Evolutionary conservation across 2,113 vertebrate species (phyloP), one percentile per base, ranked within the genome.

Genomic region (Fregetta grallaria): DNA sequence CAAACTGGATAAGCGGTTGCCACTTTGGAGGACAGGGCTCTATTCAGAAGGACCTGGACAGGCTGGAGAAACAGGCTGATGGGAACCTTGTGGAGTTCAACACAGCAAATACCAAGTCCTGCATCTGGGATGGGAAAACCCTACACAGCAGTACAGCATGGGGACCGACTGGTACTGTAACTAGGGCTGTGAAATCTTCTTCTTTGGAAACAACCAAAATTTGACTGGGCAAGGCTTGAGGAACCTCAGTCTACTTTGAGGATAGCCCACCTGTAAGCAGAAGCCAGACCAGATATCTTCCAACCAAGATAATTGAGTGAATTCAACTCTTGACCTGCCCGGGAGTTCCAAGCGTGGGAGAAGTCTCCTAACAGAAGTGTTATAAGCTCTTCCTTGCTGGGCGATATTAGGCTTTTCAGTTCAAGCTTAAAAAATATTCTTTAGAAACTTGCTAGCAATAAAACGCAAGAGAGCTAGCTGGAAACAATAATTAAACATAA

Each of bases 401-500:
- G 5, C 71, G 38, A 59, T n/a, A 67, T 16, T 29, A 45, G 3
- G 59, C 17, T 82, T 83, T 93, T 75, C 55, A 80, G 44, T n/a
- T 84, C 38, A 58, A 75, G 70, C n/a, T 74, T 47, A 0, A 73
- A 82, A 88, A 53, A 8, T 4, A 10, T 58, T 86, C 36, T 81
- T 92, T 63, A 85, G 52, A 96, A 96, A 61, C 36, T 68, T 78
- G 36, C 20, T 87, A 89, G n/a, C 34, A 50, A 81, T 78, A 49
- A 94, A 84, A 77, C 15, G 8, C 14, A 4, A 53, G 81, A 88
- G 56, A 56, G 21, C 45, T 87, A 50, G 67, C 53, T 87, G 71
- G 66, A 90, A 96, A 85, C 53, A 94, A 86, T 93, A 95, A 91
- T 74, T 79, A 90, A 96, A 65, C 77, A 68, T 76, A 88, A 95